Base-by-base conservation (phyloP, 2,888 invertebrate species). In the Steromphala cineraria region DNA sequence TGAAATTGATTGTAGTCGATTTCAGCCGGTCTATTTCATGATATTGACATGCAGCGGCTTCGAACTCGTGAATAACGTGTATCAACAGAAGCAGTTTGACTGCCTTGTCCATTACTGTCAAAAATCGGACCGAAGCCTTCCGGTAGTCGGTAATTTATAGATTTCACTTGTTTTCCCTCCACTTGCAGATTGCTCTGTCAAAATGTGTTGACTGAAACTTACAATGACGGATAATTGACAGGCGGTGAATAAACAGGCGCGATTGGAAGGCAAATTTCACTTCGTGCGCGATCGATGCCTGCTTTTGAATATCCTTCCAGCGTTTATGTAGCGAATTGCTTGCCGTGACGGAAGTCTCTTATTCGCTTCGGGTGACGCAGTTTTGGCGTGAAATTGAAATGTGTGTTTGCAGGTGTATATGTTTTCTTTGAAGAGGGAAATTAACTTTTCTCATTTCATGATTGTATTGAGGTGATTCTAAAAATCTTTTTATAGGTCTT, bases 111-210 rank as follows among this genome's bases (percentile, higher is more conserved):
- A 71, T 71, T 71, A 71, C 71, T 71, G 71, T 71, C 71, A 71
- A 10, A 71, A 31, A 19, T 28, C 71, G 36, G 71, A 19, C 28
- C 19, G 71, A 31, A 19, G n/a, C 28, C n/a, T 71, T 71, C 71
- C 71, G 71, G 71, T 71, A 10, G 71, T 10, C 40, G 13, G 71
- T 71, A 71, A 71, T 71, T 71, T 71, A 71, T 71, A 71, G 71
- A 71, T 71, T 71, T 71, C 71, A 71, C 71, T 71, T 71, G 71
- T 71, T 31, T 71, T 71, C 31, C 40, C 36, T 36, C 71, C 71
- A 71, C 71, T 71, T 40, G 71, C 71, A 71, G 71, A 71, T 71
- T 40, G 71, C 71, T 19, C 36, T 31, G 71, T 71, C 40, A 71
- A 71, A 71, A 36, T 40, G 71, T 71, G 71, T 71, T 28, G 36